These are phyloP conservation scores for Eudasyphora cyanicolor DNA, from an alignment of 2,888 invertebrate species.

Conservation along the genomic window DNA sequence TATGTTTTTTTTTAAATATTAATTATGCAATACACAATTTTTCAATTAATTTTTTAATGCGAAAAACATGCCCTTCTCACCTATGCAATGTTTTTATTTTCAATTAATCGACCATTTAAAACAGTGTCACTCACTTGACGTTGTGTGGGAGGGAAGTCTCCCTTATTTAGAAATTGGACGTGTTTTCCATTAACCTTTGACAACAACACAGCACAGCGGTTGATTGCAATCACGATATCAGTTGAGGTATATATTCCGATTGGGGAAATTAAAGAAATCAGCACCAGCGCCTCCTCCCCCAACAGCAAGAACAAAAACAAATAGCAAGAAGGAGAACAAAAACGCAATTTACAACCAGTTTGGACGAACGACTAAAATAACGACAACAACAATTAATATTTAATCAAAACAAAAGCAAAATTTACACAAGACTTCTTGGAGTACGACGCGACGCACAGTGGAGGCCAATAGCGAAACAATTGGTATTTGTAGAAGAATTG, in stretches of 20 bases:
- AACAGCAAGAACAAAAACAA: background rate
- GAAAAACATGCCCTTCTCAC: background rate
- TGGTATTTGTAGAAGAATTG: no score
- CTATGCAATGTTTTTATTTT: background rate
- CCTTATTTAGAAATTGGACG: background rate
- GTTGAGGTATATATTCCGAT: background rate
- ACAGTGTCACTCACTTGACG: slow-evolving; percentile 33
- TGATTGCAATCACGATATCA: slow-evolving; percentile 23
- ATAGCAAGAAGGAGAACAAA: background rate
- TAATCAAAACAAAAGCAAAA: slow-evolving; percentile 16
- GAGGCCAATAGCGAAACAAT: no score
- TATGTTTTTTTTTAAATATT: background rate
- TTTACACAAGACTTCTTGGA: background rate
- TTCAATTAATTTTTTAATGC: background rate
- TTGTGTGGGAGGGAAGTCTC: background rate
- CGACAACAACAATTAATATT: slow-evolving; percentile 26
- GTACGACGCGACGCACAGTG: background rate
- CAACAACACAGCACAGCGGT: background rate
- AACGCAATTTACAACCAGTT: background rate
- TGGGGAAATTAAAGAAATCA: background rate
- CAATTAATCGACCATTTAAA: slow-evolving; percentile 41
- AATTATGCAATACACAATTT: background rate
- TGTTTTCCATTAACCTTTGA: slow-evolving; percentile 50
- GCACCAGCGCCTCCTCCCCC: no score
- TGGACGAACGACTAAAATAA: background rate